Evolutionary conservation across 2,113 vertebrate genomes (phyloP).

Genomic region (Macrotis lagotis): DNA sequence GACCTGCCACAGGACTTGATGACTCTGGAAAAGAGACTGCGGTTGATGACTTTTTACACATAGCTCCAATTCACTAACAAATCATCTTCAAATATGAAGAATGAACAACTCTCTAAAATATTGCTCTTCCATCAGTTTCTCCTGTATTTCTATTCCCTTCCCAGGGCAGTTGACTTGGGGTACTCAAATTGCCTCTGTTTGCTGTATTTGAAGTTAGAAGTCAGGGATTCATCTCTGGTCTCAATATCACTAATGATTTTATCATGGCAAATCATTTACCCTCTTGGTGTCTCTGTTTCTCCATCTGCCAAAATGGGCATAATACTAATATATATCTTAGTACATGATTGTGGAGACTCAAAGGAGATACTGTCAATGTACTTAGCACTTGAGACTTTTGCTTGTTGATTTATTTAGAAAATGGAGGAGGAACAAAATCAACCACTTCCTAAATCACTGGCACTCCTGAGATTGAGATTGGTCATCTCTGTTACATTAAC

Average conservation of each 20-base stretch:
- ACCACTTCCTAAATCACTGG: too few relatives aligned
- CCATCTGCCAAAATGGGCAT: slow-evolving; percentile 44
- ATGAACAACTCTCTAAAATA: background rate
- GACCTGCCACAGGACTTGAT: too few relatives aligned
- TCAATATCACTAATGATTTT: slow-evolving; percentile 64
- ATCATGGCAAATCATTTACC: slow-evolving; percentile 58
- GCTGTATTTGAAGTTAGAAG: background rate
- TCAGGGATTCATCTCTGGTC: slow-evolving; percentile 30
- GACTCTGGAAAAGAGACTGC: too few relatives aligned
- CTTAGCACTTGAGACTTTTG: background rate
- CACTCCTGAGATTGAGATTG: too few relatives aligned
- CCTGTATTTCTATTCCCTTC: background rate
- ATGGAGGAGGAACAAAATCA: too few relatives aligned
- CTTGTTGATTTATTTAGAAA: too few relatives aligned
- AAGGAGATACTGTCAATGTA: background rate
- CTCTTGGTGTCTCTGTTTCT: background rate
- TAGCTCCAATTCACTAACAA: too few relatives aligned
- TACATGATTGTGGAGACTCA: background rate
- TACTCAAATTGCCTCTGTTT: background rate
- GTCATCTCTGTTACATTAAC: too few relatives aligned
- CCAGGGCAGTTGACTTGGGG: background rate
- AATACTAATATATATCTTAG: slow-evolving; percentile 33
- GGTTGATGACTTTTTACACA: too few relatives aligned
- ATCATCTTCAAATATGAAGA: too few relatives aligned
- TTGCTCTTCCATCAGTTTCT: background rate